Conservation (phyloP, 2,888 invertebrate genomes). For the Scaptomyza caliginosa region DNA sequence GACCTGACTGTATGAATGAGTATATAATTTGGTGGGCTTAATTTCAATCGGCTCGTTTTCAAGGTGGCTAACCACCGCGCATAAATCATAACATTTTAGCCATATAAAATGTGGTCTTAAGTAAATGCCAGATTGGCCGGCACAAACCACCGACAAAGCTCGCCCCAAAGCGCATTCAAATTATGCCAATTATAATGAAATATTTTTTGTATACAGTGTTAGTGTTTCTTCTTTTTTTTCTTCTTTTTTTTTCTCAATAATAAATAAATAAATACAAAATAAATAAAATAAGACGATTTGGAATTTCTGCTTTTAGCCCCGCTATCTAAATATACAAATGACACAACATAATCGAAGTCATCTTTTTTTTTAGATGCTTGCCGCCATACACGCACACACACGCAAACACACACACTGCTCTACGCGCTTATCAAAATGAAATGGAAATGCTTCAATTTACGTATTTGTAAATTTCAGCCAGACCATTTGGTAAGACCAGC, state of each 20-base stretch:
- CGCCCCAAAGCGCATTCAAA: slow-evolving; percentile 75
- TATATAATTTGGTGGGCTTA: slow-evolving; percentile 19
- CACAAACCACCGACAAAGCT: slow-evolving; percentile 49
- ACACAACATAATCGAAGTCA: slow-evolving; percentile 57
- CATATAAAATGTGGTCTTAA: slow-evolving; percentile 63
- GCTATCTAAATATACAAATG: slow-evolving; percentile 55
- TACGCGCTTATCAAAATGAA: slow-evolving; percentile 44
- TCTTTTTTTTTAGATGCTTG: slow-evolving; percentile 41
- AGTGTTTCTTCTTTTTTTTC: slow-evolving; percentile 28
- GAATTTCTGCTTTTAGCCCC: slow-evolving; percentile 67
- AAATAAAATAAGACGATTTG: slow-evolving; percentile 38
- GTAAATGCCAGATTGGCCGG: slow-evolving; percentile 17
- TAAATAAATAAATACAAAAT: slow-evolving; percentile 46
- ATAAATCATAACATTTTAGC: slow-evolving; percentile 61
- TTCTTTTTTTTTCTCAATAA: slow-evolving; percentile 33
- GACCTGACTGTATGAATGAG: slow-evolving; percentile 13
- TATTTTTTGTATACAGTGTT: slow-evolving; percentile 1
- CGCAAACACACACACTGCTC: not conserved
- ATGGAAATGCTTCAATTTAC: slow-evolving; percentile 67
- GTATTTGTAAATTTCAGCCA: slow-evolving; percentile 15
- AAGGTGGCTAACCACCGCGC: slow-evolving; percentile 44
- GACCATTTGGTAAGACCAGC: slow-evolving; percentile 15
- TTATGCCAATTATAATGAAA: slow-evolving; percentile 75
- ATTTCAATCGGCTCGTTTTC: slow-evolving; percentile 48
- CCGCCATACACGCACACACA: slow-evolving; percentile 23